phyloP scores from a whole-genome alignment of 2,888 invertebrate species.

The Spodoptera littoralis region DNA sequence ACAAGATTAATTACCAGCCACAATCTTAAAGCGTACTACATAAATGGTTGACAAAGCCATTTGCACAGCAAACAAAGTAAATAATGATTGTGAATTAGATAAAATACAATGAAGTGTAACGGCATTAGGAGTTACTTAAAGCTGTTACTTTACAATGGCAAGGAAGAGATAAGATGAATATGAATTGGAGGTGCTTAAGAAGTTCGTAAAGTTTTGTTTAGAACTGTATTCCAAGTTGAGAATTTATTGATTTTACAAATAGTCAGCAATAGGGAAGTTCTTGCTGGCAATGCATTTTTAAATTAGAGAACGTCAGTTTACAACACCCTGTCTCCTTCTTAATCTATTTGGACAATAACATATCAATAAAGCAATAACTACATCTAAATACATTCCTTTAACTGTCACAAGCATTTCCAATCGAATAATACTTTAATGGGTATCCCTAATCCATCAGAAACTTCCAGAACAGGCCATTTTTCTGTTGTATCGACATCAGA shows the following conservation, averaged over 20 bases:
- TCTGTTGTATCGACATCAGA: slow-evolving; percentile 28
- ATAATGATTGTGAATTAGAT: slow-evolving; percentile 40
- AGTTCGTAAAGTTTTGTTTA: too few relatives aligned
- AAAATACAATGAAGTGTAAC: slow-evolving; percentile 31
- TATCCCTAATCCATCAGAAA: not conserved
- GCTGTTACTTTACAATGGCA: not conserved
- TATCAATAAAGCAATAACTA: not conserved
- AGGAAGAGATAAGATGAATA: too few relatives aligned
- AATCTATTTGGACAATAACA: too few relatives aligned
- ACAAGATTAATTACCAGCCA: slow-evolving; percentile 9
- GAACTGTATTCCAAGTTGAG: too few relatives aligned
- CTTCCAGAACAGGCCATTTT: not conserved
- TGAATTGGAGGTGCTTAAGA: not conserved
- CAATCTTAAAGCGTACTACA: slow-evolving; percentile 18
- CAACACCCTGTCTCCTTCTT: too few relatives aligned
- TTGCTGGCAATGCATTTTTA: too few relatives aligned
- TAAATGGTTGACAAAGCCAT: slow-evolving; percentile 36
- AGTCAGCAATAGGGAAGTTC: too few relatives aligned
- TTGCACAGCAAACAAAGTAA: slow-evolving; percentile 31
- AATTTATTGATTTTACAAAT: too few relatives aligned
- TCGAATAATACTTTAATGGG: not conserved
- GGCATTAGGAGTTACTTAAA: not conserved
- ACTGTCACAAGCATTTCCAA: not conserved
- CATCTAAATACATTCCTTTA: not conserved
- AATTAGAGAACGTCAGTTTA: too few relatives aligned